Conservation (phyloP, 2,888 invertebrate genomes). For the Pristionchus japonicus region DNA sequence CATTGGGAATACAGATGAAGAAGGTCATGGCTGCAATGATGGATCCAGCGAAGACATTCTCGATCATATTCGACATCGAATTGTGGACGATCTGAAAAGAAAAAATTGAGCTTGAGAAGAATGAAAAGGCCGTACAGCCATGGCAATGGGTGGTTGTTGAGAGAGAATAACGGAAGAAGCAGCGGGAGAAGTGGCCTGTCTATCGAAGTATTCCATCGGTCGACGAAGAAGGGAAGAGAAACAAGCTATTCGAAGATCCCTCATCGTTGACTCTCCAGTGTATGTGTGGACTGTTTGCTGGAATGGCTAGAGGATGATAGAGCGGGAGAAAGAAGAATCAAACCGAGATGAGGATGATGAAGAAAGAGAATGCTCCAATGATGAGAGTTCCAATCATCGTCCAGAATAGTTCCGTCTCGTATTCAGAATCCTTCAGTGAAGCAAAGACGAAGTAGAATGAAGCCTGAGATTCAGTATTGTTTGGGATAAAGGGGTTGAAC, state of each 20-base stretch:
- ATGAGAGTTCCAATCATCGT: conserved; percentile 11
- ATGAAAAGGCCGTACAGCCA: neutral
- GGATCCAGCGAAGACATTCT: neutral
- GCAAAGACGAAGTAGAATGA: neutral
- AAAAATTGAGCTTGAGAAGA: neutral
- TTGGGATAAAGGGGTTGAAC: neutral
- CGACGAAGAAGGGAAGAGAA: neutral
- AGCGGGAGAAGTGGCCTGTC: neutral
- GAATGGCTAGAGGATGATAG: neutral
- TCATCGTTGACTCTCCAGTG: neutral
- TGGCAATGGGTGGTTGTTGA: conserved; percentile 34
- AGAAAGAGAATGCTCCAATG: neutral
- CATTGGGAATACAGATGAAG: neutral
- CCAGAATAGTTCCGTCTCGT: conserved; percentile 22
- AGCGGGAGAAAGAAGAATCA: neutral
- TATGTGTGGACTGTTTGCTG: conserved; percentile 5
- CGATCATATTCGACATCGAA: conserved; percentile 4
- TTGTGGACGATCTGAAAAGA: neutral
- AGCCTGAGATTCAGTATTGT: neutral
- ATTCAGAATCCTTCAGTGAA: neutral
- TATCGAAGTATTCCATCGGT: conserved; percentile 28
- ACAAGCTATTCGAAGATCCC: neutral
- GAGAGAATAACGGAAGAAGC: conserved; percentile 31
- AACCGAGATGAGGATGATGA: neutral
- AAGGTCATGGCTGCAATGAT: neutral